Percentiles rank a stretch among this genome's conserved stretches.
Evolutionary conservation across 92 coral and sea anemone genomes (phyloP).

Genomic region (Parazoanthus darwini): DNA sequence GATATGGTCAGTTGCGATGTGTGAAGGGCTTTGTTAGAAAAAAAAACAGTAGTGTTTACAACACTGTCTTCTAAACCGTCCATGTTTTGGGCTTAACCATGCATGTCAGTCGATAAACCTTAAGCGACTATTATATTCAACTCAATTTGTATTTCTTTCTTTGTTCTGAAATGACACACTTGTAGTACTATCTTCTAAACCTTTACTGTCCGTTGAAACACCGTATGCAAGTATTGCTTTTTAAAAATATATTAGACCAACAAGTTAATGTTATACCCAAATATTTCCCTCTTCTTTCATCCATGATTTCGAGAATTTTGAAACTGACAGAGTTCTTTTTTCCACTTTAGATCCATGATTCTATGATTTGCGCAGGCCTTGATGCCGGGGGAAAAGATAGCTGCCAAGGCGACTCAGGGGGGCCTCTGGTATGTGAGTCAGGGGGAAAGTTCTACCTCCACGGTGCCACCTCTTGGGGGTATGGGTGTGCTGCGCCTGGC

Average conservation of each 20-base stretch:
- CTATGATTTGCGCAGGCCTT: conserved; percentile 37
- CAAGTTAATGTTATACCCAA: not conserved
- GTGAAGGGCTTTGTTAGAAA: no score
- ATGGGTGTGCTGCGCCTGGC: conserved; percentile 33
- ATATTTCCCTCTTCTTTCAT: not conserved
- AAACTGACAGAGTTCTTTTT: not conserved
- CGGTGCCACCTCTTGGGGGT: conserved; percentile 43
- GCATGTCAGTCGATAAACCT: no score
- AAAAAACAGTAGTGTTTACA: no score
- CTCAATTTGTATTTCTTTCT: no score
- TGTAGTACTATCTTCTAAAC: no score
- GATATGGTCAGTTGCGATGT: not conserved
- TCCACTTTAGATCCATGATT: conserved; percentile 28
- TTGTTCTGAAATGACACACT: no score
- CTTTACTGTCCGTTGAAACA: no score
- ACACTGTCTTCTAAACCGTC: no score
- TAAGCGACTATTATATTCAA: no score
- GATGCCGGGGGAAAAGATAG: conserved; percentile 39
- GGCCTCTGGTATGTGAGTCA: conserved; percentile 32
- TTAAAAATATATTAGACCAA: no score
- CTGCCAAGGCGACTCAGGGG: conserved; percentile 44
- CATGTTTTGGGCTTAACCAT: no score
- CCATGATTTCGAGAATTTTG: not conserved
- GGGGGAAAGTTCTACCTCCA: conserved; percentile 38
- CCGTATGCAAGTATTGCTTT: no score